Conservation (phyloP, 53 echinoderm and acorn worm species). For the Stichopus horrens region DNA sequence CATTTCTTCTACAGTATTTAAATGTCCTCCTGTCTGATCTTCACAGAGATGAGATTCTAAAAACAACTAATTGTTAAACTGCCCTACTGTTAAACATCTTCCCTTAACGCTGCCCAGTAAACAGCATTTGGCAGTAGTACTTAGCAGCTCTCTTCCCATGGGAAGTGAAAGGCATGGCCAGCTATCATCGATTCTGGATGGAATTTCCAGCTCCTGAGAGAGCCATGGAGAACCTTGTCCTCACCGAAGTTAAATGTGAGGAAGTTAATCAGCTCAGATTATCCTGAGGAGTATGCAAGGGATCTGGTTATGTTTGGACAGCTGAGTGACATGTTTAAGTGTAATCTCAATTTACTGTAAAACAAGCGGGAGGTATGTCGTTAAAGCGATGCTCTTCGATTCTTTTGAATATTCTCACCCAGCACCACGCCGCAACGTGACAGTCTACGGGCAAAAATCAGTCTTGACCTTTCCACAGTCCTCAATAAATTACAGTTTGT, state of each 20-base stretch:
- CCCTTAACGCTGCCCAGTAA: neutral
- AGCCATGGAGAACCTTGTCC: neutral
- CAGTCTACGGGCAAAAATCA: too few relatives aligned
- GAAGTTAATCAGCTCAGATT: neutral
- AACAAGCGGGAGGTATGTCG: neutral
- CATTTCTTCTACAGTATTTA: too few relatives aligned
- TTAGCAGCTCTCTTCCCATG: neutral
- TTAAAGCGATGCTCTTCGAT: too few relatives aligned
- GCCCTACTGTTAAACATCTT: neutral
- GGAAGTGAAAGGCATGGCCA: neutral
- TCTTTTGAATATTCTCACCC: too few relatives aligned
- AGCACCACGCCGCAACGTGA: too few relatives aligned
- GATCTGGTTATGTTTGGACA: neutral
- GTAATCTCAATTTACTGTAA: constrained; percentile 4
- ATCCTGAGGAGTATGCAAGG: neutral
- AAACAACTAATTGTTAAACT: neutral
- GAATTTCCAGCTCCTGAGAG: neutral
- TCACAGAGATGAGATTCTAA: too few relatives aligned
- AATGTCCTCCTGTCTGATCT: too few relatives aligned
- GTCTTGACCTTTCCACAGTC: too few relatives aligned
- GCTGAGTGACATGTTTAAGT: neutral
- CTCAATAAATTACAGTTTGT: too few relatives aligned
- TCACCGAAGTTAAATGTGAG: neutral
- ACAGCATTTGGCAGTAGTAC: neutral
- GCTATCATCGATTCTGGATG: neutral